Evolutionary conservation across 2,888 invertebrate species (phyloP).

Genomic region (Acanthococcus lagerstroemiae): DNA sequence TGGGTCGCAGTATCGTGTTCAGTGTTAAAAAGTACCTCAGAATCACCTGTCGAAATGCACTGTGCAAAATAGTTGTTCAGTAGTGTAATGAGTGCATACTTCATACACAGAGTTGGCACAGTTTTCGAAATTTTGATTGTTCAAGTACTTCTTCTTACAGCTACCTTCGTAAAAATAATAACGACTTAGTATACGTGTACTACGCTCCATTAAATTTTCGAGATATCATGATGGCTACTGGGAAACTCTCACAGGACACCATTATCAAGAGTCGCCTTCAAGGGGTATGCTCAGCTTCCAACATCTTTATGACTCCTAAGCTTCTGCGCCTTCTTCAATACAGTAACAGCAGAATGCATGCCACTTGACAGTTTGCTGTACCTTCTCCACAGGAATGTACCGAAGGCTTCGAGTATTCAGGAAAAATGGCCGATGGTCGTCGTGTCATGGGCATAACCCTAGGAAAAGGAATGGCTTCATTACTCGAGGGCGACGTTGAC

Average conservation of each 20-base stretch:
- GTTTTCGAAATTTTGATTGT: background rate
- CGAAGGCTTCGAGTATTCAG: constrained; percentile 51
- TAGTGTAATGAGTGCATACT: too few relatives aligned
- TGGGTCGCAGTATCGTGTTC: too few relatives aligned
- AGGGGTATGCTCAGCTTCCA: constrained; percentile 46
- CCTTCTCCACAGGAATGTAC: constrained; percentile 45
- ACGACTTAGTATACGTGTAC: constrained; percentile 52
- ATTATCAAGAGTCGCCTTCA: constrained; percentile 55
- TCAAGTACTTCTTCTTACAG: constrained; percentile 38
- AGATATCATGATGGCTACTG: constrained; percentile 88
- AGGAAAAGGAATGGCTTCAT: constrained; percentile 47
- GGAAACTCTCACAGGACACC: constrained; percentile 73
- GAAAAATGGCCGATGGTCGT: constrained; percentile 41
- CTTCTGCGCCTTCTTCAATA: too few relatives aligned
- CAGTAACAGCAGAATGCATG: background rate
- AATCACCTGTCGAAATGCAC: too few relatives aligned
- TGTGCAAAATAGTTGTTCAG: too few relatives aligned
- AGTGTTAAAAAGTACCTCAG: too few relatives aligned
- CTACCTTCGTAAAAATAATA: background rate
- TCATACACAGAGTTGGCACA: too few relatives aligned
- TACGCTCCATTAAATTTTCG: constrained; percentile 83
- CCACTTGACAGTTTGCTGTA: background rate
- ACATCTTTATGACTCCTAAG: too few relatives aligned
- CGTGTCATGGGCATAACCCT: constrained; percentile 44
- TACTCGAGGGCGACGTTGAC: constrained; percentile 44